Evolutionary conservation across 2,113 vertebrate species (phyloP).

Genomic region (Butorides virescens): DNA sequence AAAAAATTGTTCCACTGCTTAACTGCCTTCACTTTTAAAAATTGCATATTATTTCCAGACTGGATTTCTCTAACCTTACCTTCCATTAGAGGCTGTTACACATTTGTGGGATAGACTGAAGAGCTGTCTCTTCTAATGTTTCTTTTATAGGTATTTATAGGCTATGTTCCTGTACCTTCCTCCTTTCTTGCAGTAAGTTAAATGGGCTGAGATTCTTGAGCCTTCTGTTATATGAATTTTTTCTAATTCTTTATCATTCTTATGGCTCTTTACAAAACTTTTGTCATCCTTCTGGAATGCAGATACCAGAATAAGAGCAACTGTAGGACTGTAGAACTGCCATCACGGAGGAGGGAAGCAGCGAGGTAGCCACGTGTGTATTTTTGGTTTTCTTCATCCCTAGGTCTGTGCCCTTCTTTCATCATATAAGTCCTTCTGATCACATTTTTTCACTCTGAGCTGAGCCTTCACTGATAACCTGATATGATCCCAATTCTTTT

Average conservation of each 20-base stretch:
- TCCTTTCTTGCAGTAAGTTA: background rate
- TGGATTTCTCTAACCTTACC: background rate
- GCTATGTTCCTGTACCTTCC: background rate
- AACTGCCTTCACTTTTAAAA: background rate
- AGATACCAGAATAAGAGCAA: background rate
- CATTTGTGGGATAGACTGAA: background rate
- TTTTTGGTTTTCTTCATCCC: background rate
- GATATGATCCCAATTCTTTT: background rate
- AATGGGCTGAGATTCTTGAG: background rate
- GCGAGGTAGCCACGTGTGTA: background rate
- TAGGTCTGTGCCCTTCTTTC: background rate
- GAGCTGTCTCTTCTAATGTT: background rate
- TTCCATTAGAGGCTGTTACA: background rate
- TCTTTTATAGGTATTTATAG: background rate
- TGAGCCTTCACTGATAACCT: background rate
- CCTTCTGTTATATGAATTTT: background rate
- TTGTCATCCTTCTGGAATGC: background rate
- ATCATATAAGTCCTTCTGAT: background rate
- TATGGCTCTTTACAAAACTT: background rate
- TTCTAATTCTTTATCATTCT: background rate
- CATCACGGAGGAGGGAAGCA: background rate
- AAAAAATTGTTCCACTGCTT: background rate
- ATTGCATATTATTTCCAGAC: background rate
- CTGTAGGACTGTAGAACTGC: background rate
- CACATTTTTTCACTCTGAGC: background rate